These are phyloP conservation scores for Siniperca undulata DNA, from an alignment of 2,797 vertebrate species.

Conservation along the genomic window DNA sequence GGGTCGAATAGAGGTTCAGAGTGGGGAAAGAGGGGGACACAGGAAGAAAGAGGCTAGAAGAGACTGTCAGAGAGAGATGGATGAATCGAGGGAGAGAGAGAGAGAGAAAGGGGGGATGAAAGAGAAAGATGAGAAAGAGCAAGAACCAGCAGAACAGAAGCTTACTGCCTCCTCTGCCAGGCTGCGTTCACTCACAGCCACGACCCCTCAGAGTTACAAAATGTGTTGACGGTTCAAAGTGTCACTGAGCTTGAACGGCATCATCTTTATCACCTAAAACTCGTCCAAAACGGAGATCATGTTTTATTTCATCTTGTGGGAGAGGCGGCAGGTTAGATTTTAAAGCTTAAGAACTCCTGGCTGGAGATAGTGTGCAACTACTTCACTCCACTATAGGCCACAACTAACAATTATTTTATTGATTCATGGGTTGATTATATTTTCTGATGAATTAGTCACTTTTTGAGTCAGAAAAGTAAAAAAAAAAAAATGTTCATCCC, in stretches of 20 bases:
- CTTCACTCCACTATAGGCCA: neutral
- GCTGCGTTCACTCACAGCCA: neutral
- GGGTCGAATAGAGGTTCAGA: constrained; percentile 7
- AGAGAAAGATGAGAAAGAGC: constrained; percentile 16
- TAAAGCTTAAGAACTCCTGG: neutral
- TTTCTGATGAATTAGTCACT: neutral
- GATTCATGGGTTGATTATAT: neutral
- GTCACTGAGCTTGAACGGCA: constrained; percentile 19
- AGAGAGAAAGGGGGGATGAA: constrained; percentile 29
- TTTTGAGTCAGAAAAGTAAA: neutral
- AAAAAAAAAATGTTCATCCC: neutral
- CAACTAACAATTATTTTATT: neutral
- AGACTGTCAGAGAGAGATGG: neutral
- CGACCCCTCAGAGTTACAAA: constrained; percentile 20
- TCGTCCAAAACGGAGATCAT: neutral
- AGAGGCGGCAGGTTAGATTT: neutral
- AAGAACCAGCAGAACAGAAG: constrained; percentile 23
- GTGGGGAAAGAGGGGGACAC: neutral
- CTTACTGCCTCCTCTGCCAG: constrained; percentile 16
- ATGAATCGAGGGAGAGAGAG: constrained; percentile 6
- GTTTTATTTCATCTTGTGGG: neutral
- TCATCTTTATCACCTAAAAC: constrained; percentile 27
- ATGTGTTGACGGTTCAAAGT: constrained; percentile 30
- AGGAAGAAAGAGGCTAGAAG: neutral
- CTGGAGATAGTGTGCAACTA: neutral